phyloP scores from a whole-genome alignment of 2,797 vertebrate genomes.

The Malurus leucopterus region DNA sequence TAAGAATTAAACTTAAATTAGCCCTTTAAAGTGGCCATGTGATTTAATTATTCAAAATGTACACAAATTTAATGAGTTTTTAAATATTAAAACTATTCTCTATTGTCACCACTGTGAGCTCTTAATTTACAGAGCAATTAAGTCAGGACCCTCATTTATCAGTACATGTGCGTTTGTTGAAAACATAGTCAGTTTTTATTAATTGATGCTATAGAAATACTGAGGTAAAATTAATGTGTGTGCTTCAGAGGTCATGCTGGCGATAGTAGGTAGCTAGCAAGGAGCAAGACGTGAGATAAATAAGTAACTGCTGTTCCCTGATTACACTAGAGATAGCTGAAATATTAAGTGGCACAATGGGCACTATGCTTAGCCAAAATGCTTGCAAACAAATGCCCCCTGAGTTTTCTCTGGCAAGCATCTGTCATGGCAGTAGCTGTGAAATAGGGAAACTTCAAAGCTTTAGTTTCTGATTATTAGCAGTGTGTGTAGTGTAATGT shows the following conservation, averaged over 20 bases:
- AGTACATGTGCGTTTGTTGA: slow-evolving; percentile 90
- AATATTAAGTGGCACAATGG: slow-evolving; percentile 72
- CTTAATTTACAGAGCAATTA: slow-evolving; percentile 99
- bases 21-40: slow-evolving; percentile 69
- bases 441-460: slow-evolving; percentile 73
- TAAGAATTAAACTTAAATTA: slow-evolving; percentile 76
- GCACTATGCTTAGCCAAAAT: slow-evolving; percentile 74
- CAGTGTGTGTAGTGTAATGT: slow-evolving; percentile 67
- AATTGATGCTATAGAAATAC: slow-evolving; percentile 90
- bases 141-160: slow-evolving; percentile 96
- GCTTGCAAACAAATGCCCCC: slow-evolving; percentile 70
- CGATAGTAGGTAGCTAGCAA: slow-evolving; percentile 76
- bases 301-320: slow-evolving; percentile 75
- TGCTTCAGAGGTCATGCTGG: slow-evolving; percentile 86
- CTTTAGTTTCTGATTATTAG: slow-evolving; percentile 73
- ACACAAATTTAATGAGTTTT: slow-evolving; percentile 95
- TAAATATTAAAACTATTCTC: slow-evolving; percentile 96
- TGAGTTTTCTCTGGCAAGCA: slow-evolving; percentile 78
- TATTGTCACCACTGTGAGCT: slow-evolving; percentile 92
- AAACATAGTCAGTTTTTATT: slow-evolving; percentile 97
- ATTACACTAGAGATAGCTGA: slow-evolving; percentile 78
- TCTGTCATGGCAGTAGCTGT: slow-evolving; percentile 78
- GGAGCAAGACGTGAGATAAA: slow-evolving; percentile 85
- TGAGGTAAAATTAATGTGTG: slow-evolving; percentile 91
- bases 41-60: slow-evolving; percentile 84